Conservation (phyloP, 1,140 invertebrate species). For the Atta colombica region DNA sequence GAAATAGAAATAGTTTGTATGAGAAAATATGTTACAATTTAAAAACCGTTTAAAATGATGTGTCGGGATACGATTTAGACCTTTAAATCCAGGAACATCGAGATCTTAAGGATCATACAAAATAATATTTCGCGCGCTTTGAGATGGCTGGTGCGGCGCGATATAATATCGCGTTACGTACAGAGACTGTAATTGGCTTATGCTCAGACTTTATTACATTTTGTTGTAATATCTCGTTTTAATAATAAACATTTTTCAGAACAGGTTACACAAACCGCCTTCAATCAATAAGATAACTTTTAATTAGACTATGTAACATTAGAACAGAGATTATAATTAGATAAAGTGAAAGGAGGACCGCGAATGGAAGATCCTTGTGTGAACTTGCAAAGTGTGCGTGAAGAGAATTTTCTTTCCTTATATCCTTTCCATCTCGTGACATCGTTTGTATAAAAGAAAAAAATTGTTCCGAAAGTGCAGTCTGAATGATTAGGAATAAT, state of each 20-base stretch:
- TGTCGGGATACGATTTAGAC: slow-evolving; percentile 19
- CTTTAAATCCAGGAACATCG: slow-evolving; percentile 55
- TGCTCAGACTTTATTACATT: slow-evolving; percentile 65
- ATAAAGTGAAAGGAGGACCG: neutral
- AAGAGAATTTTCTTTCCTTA: slow-evolving; percentile 51
- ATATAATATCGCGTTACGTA: slow-evolving; percentile 43
- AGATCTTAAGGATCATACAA: slow-evolving; percentile 24
- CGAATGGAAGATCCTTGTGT: slow-evolving; percentile 55
- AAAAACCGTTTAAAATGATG: neutral
- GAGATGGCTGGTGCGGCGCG: slow-evolving; percentile 21
- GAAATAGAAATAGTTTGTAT: neutral
- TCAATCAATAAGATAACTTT: slow-evolving; percentile 49
- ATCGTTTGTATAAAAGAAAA: slow-evolving; percentile 72
- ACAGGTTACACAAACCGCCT: slow-evolving; percentile 52
- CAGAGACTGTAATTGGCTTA: slow-evolving; percentile 63
- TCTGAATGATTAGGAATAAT: slow-evolving; percentile 76
- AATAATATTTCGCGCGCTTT: slow-evolving; percentile 43
- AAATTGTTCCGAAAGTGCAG: slow-evolving; percentile 80
- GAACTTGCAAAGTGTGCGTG: slow-evolving; percentile 48
- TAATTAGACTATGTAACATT: slow-evolving; percentile 34
- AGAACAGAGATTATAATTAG: slow-evolving; percentile 41
- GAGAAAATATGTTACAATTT: neutral
- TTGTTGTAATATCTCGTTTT: slow-evolving; percentile 66
- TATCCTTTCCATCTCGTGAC: slow-evolving; percentile 58
- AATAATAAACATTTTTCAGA: slow-evolving; percentile 67